Conservation (phyloP, 2,797 vertebrate genomes). For the Alfaro cultratus region DNA sequence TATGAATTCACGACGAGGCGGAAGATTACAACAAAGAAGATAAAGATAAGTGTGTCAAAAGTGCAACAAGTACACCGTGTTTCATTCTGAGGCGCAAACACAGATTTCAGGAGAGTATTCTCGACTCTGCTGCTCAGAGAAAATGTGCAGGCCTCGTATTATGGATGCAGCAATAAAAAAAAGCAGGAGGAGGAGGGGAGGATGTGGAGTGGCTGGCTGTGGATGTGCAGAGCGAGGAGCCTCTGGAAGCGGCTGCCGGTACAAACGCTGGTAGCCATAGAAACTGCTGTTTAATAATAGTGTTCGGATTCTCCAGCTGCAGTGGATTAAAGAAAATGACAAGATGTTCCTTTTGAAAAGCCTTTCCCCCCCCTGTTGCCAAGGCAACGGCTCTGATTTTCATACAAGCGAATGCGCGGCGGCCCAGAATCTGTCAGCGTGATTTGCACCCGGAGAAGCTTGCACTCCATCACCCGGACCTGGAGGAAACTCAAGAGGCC, state of each 20-base stretch:
- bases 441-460: conserved; percentile 84
- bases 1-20: background rate
- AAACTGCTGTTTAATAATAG: conserved; percentile 99
- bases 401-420: conserved; percentile 85
- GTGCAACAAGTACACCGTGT: conserved; percentile 8
- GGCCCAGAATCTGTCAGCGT: conserved; percentile 87
- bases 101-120: conserved; percentile 44
- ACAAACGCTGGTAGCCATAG: conserved; percentile 95
- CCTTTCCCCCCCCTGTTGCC: conserved; percentile 85
- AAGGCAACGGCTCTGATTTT: conserved; percentile 90
- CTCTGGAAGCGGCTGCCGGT: conserved; percentile 88
- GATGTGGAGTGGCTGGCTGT: conserved; percentile 46
- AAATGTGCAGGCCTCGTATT: conserved; percentile 68
- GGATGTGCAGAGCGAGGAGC: conserved; percentile 70
- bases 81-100: conserved; percentile 41
- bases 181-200: conserved; percentile 54
- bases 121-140: conserved; percentile 41
- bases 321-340: conserved; percentile 99
- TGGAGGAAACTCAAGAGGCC: conserved; percentile 74
- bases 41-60: background rate
- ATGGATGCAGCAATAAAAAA: conserved; percentile 78
- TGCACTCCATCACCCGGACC: conserved; percentile 77
- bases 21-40: background rate
- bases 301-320: conserved; percentile 97
- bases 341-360: conserved; percentile 99